phyloP scores from a whole-genome alignment of 2,888 invertebrate species.

The Eupithecia pulchellata region DNA sequence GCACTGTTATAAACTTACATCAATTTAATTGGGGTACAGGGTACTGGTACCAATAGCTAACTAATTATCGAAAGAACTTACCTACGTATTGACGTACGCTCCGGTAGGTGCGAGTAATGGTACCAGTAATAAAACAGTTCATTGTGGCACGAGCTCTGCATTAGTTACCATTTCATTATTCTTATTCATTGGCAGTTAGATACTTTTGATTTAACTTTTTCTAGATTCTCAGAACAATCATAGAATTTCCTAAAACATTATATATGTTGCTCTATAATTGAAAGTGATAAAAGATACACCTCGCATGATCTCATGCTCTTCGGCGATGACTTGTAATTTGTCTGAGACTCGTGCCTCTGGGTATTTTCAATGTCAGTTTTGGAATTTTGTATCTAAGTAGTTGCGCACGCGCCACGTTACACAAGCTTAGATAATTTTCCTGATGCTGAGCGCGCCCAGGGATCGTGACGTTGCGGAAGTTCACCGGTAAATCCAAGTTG shows the following conservation, averaged over 20 bases:
- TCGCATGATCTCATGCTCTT: background rate
- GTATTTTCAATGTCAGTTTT: background rate
- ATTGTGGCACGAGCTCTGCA: background rate
- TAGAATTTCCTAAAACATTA: no score
- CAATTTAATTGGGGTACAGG: background rate
- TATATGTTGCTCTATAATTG: background rate
- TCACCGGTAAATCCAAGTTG: conserved; percentile 28
- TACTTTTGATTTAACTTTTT: background rate
- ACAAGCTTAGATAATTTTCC: conserved; percentile 15
- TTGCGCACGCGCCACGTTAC: background rate
- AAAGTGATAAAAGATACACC: background rate
- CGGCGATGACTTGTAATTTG: background rate
- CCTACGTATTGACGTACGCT: no score
- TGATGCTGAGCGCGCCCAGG: background rate
- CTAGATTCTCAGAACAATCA: background rate
- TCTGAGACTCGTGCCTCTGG: background rate
- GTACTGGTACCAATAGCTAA: background rate
- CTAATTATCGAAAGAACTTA: background rate
- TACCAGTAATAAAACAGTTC: background rate
- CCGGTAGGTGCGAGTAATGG: no score
- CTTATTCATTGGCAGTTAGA: background rate
- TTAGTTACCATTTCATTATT: background rate
- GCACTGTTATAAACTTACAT: background rate
- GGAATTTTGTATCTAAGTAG: background rate
- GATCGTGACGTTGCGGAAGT: conserved; percentile 20